Base-by-base conservation (phyloP, 2,797 vertebrate genomes). In the Rhinichthys osculus region DNA sequence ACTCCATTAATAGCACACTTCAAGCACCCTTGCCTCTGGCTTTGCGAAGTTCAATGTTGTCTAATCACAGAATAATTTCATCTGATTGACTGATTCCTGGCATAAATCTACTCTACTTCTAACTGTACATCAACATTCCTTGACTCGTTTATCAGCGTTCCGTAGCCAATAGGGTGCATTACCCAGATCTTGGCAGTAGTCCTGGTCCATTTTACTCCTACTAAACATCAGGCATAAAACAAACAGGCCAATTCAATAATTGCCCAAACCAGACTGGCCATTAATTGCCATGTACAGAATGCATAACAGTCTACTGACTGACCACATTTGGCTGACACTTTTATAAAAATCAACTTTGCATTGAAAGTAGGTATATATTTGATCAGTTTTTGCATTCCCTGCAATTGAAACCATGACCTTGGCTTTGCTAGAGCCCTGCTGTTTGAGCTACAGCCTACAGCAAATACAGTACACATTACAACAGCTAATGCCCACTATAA, bases 81-180 rank as follows among this genome's bases (percentile, higher is more conserved):
- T 52, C 27, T 77, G 23, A 77, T 54, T 54, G 1, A 67, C 54
- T 54, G 82, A 14, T 67, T 27, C 38, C n/a, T 42, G 47, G 6
- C 35, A 69, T 84, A 84, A 77, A 78, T 54, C 44, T 47, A 67
- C 82, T 54, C 44, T 44, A 67, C 82, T 54, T 77, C n/a, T 57
- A 78, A 66, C 42, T 84, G 44, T 84, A 78, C 44, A 78, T 69
- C 2, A 47, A 78, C 62, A 78, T 78, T 77, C 73, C 47, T 84
- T 69, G n/a, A 78, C 35, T 69, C 7, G 2, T 84, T 84, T 69
- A 52, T 84, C 47, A 69, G 73, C 0, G 10, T 57, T 50, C 27
- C 10, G 62, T 84, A 69, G 82, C 33, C 23, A 6, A 52, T 50
- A 33, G n/a, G 38, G 74, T 42, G 64, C 3, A 70, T 59, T 23